phyloP scores from a whole-genome alignment of 2,888 invertebrate genomes.

The Invenusta paracnida region DNA sequence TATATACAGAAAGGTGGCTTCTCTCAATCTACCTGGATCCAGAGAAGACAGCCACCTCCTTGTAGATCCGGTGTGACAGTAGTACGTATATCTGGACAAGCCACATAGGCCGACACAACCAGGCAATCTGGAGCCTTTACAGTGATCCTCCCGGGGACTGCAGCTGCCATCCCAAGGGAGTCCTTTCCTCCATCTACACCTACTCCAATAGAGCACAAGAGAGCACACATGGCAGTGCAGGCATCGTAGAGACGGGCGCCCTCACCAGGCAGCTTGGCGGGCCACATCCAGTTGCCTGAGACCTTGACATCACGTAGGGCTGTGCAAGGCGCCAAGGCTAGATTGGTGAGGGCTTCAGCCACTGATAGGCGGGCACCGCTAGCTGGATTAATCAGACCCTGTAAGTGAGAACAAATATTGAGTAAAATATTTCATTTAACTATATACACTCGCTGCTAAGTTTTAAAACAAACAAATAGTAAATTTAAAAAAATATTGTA shows the following conservation, averaged over 20 bases:
- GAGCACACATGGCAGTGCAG: conserved; percentile 77
- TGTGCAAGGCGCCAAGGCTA: conserved; percentile 71
- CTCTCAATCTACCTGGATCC: conserved; percentile 50
- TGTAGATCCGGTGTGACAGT: conserved; percentile 84
- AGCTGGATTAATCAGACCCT: conserved; percentile 70
- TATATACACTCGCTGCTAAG: too few species aligned
- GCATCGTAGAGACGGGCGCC: conserved; percentile 81
- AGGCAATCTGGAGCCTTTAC: conserved; percentile 73
- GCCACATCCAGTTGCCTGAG: conserved; percentile 99
- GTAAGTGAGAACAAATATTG: neutral
- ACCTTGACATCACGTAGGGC: conserved; percentile 80
- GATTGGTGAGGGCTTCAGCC: conserved; percentile 84
- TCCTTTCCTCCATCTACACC: conserved; percentile 96
- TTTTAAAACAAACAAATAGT: too few species aligned
- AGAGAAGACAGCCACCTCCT: conserved; percentile 66
- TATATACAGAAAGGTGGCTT: neutral
- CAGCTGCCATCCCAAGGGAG: conserved; percentile 91
- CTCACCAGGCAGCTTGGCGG: conserved; percentile 86
- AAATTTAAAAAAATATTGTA: too few species aligned
- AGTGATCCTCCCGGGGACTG: conserved; percentile 67
- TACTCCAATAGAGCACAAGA: conserved; percentile 76
- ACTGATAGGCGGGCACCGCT: conserved; percentile 89
- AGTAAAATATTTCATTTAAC: neutral
- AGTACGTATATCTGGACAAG: conserved; percentile 80
- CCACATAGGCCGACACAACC: conserved; percentile 91